phyloP scores from a whole-genome alignment of 1,140 invertebrate species.

The Copidosoma floridanum region DNA sequence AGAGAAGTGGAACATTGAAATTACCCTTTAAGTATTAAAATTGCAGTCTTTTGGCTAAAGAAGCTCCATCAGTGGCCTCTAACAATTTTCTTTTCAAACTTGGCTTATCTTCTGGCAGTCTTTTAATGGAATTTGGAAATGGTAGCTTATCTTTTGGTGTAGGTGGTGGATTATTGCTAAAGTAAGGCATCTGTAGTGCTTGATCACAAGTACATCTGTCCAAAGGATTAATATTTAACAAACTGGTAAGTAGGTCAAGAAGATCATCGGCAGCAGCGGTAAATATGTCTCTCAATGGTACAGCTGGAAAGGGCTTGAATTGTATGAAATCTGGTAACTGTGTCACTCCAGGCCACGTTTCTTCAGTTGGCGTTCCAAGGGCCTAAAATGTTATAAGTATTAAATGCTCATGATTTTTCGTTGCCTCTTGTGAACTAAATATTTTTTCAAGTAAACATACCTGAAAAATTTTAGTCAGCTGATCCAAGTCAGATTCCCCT shows the following conservation, averaged over 20 bases:
- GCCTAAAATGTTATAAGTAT: constrained; percentile 45
- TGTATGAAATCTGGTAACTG: constrained; percentile 88
- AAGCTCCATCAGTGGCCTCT: constrained; percentile 68
- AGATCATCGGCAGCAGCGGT: constrained; percentile 93
- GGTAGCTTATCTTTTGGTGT: constrained; percentile 79
- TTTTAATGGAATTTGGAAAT: constrained; percentile 66
- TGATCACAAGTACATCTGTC: constrained; percentile 79
- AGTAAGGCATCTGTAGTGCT: constrained; percentile 80
- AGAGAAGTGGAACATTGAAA: too few species aligned
- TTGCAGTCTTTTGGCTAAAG: constrained; percentile 66
- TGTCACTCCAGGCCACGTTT: constrained; percentile 88
- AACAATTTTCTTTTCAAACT: constrained; percentile 73
- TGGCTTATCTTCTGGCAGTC: constrained; percentile 63
- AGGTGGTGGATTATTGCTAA: constrained; percentile 87
- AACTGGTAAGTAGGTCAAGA: constrained; percentile 75
- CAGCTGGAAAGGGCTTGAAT: constrained; percentile 84
- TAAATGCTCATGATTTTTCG: constrained; percentile 3
- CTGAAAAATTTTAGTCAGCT: constrained; percentile 92
- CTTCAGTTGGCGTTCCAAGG: constrained; percentile 87
- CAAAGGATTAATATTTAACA: constrained; percentile 84
- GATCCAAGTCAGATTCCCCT: constrained; percentile 96
- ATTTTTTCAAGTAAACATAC: constrained; percentile 46
- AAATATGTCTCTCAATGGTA: constrained; percentile 88
- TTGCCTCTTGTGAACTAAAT: not conserved
- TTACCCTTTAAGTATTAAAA: constrained; percentile 52